Evolutionary conservation across 2,888 invertebrate species (phyloP).

Genomic region (Orgyia antiqua): DNA sequence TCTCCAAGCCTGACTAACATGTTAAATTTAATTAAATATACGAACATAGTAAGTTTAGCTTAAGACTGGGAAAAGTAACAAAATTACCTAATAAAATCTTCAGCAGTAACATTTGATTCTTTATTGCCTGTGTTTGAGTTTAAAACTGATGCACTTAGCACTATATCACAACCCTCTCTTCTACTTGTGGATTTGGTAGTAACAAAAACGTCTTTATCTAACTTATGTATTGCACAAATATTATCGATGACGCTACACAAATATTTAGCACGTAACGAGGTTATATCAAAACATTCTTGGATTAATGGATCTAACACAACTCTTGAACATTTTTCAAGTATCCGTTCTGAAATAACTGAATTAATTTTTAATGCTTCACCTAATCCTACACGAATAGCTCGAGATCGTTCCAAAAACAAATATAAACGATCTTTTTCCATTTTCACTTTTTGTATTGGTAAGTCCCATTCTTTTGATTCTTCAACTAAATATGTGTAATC

Average conservation of each 20-base stretch:
- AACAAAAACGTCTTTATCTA: slow-evolving; percentile 31
- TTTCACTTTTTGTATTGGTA: slow-evolving; percentile 55
- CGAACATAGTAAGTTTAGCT: no score
- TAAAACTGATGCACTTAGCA: slow-evolving; percentile 80
- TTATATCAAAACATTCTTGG: slow-evolving; percentile 38
- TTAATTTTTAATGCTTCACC: slow-evolving; percentile 36
- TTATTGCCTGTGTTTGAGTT: slow-evolving; percentile 76
- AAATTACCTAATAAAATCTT: slow-evolving; percentile 69
- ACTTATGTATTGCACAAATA: slow-evolving; percentile 33
- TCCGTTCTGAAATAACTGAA: slow-evolving; percentile 27
- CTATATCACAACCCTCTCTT: slow-evolving; percentile 19
- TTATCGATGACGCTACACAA: slow-evolving; percentile 43
- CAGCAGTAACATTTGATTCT: slow-evolving; percentile 61
- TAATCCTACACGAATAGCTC: slow-evolving; percentile 43
- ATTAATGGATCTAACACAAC: slow-evolving; percentile 41
- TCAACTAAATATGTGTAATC: slow-evolving; percentile 45
- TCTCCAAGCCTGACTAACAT: no score
- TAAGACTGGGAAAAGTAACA: no score
- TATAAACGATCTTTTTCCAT: slow-evolving; percentile 63
- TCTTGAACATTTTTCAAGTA: slow-evolving; percentile 20
- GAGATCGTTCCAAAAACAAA: slow-evolving; percentile 70
- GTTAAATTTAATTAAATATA: no score
- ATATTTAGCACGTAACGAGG: slow-evolving; percentile 49
- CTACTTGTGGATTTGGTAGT: slow-evolving; percentile 59
- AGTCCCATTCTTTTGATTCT: slow-evolving; percentile 65